Evolutionary conservation across 2,888 invertebrate species (phyloP), one percentile per base, ranked within the genome.

Genomic region (Endotricha flammealis): DNA sequence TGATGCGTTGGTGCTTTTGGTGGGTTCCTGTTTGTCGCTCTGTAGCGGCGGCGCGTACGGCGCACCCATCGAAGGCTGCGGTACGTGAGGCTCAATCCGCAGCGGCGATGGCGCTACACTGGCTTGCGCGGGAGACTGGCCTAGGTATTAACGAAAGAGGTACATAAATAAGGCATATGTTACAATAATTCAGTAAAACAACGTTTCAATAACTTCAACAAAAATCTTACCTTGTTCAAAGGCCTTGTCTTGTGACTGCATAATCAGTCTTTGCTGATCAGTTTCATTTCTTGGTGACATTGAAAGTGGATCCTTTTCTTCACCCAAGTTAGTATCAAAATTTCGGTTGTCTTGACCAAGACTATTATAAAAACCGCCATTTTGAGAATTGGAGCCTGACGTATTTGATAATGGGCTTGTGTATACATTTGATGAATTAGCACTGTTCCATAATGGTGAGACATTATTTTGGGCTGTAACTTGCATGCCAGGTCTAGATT

Each of bases 71-170:
- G 80, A 78, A 20, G 87, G 78, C 47, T 79, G 80, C 58, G 88
- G 87, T 69, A 85, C 87, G 64, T 82, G 85, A 2, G 86, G 86
- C 62, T 87, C 87, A 43, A 77, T 79, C 22, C 87, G 80, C 35
- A 88, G 60, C 7, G 88, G 88, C 25, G 88, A 86, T 12, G 90
- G 90, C 22, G 90, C 90, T 38, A 89, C 88, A 51, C 89, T 89
- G 11, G 90, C 90, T 73, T 90, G 90, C 12, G 90, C 90, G 39
- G 90, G 90, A 25, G 91, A 90, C 45, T 89, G 88, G 7, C 89
- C 88, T 49, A 80, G 77, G 4, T 8, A 5, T 10, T 10, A 16
- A 20, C 8, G 9, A 5, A 14, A 33, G 37, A 13, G 6, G 9
- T 36, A 23, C 8, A 7, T 10, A 23, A 24, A 16, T 16, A 9